phyloP scores from a whole-genome alignment of 2,113 vertebrate genomes.

The Ellobius talpinus region DNA sequence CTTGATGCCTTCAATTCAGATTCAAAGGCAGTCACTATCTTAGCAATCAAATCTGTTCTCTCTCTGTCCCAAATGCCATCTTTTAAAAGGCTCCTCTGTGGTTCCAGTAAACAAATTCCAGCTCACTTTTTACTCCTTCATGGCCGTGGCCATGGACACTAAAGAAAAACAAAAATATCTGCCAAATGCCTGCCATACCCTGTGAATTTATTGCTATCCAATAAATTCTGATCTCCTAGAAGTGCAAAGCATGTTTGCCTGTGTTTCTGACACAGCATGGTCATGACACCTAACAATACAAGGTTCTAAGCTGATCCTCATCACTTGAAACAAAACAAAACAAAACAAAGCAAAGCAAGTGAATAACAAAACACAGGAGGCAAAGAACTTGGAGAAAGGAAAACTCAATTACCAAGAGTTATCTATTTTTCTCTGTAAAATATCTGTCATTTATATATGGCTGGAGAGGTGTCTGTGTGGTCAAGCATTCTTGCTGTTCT shows the following conservation, averaged over 20 bases:
- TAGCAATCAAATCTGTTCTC: conserved; percentile 39
- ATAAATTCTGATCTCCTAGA: neutral
- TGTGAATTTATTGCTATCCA: neutral
- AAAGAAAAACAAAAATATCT: neutral
- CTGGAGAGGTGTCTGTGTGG: too few species aligned
- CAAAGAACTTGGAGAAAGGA: neutral
- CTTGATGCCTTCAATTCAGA: neutral
- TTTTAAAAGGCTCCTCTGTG: neutral
- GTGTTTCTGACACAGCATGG: neutral
- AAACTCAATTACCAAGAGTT: neutral
- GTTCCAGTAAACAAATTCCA: conserved; percentile 39
- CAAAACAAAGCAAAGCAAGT: neutral
- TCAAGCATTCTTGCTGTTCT: too few species aligned
- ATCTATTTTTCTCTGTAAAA: neutral
- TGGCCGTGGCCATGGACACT: neutral
- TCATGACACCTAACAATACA: neutral
- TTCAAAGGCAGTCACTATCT: neutral
- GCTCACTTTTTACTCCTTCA: neutral
- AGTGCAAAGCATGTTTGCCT: neutral
- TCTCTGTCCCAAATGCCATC: neutral
- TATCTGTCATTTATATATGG: too few species aligned
- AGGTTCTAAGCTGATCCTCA: neutral
- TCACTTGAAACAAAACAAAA: neutral
- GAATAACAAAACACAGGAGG: neutral
- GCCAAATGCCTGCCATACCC: neutral